Conservation (phyloP, 2,113 vertebrate genomes). For the Oryzias melastigma region DNA sequence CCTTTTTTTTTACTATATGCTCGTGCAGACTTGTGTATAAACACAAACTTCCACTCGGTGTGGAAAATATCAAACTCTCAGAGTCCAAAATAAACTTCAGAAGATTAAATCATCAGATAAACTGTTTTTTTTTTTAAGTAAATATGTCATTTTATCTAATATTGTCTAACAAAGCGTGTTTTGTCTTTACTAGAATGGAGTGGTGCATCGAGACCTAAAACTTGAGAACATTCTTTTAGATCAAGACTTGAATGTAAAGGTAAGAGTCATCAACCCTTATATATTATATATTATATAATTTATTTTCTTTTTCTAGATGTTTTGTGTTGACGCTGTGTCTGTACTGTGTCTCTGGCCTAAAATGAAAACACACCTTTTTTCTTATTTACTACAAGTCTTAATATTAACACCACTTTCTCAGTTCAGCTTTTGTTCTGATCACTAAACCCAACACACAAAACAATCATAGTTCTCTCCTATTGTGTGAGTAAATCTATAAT, state of each 20-base stretch:
- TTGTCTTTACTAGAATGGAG: slow-evolving; percentile 69
- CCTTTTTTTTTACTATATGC: neutral
- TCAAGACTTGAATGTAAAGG: slow-evolving; percentile 79
- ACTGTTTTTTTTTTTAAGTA: slow-evolving; percentile 5
- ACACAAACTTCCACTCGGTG: slow-evolving; percentile 3
- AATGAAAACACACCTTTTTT: too few relatives aligned
- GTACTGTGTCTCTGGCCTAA: too few relatives aligned
- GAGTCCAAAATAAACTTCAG: neutral
- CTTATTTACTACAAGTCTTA: too few relatives aligned
- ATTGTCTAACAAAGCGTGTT: slow-evolving; percentile 19
- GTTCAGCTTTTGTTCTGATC: too few relatives aligned
- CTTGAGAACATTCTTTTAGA: slow-evolving; percentile 83
- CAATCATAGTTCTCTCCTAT: too few relatives aligned
- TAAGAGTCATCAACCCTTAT: slow-evolving; percentile 20
- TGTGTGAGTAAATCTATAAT: too few relatives aligned
- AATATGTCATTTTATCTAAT: slow-evolving; percentile 23
- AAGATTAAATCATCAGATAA: slow-evolving; percentile 22
- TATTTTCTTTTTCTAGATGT: neutral
- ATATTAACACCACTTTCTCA: too few relatives aligned
- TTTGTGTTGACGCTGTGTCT: too few relatives aligned
- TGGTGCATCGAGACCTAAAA: slow-evolving; percentile 83
- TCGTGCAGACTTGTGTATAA: too few relatives aligned
- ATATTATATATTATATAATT: too few relatives aligned
- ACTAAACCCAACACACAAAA: too few relatives aligned
- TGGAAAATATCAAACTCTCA: neutral